Base-by-base conservation (phyloP, 2,797 vertebrate species). In the Heliangelus exortis region DNA sequence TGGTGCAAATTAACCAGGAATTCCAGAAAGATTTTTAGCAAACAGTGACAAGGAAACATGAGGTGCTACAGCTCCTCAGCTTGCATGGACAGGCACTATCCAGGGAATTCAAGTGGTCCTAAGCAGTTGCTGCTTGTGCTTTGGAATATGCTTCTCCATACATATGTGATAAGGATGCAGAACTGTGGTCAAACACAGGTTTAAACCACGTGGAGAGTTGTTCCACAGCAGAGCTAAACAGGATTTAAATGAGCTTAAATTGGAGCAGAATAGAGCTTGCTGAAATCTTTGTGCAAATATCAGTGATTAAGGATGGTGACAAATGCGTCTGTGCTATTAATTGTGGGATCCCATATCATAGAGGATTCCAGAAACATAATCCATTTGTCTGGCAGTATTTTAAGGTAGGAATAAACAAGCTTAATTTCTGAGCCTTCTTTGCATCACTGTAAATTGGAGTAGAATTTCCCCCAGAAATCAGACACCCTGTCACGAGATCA, bases 391-490 rank as follows among this genome's bases (percentile, higher is more conserved):
- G 34, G 13, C 6, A 51, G 23, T 74, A 61, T 79, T 94, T 91
- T 73, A 81, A 92, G 72, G 10, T 8, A 84, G 57, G 31, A 88
- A 15, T 80, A 88, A 88, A 87, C 43, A 61, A 62, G 59, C 23
- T 55, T 55, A 33, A 73, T 90, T 96, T 90, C 57, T 84, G 41
- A 34, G 43, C n/a, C 26, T 74, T 67, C 67, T 83, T 87, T 90
- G 50, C 47, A 31, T 54, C 6, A 10, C 16, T 48, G 26, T 83
- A 94, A 87, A 74, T n/a, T 66, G 59, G 84, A 93, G 51, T 58
- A 74, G 71, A 87, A 63, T 92, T 95, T 87, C 66, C 41, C 48
- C 36, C 45, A 68, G 75, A 92, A 92, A 90, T 74, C 33, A 83
- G 33, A 54, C 26, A 66, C 14, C 26, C 29, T 80, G 48, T 69